Evolutionary conservation across 2,888 invertebrate species (phyloP).

Genomic region (Spisula subtruncata): DNA sequence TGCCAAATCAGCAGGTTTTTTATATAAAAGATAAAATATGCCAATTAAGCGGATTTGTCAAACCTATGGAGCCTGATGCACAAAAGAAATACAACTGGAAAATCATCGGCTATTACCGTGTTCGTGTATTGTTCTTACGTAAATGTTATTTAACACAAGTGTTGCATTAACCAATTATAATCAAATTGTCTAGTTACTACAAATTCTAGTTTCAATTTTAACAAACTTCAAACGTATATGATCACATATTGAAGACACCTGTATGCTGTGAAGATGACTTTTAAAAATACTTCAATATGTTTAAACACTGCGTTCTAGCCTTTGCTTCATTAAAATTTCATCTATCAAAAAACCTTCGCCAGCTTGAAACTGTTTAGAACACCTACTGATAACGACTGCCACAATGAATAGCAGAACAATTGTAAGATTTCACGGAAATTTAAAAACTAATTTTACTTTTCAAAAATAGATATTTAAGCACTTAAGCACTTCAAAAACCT

Average conservation of each 20-base stretch:
- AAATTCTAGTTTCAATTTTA: no score
- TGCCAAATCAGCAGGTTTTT: no score
- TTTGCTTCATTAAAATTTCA: not conserved
- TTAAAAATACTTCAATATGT: not conserved
- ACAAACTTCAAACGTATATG: no score
- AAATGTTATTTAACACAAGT: no score
- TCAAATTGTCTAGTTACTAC: no score
- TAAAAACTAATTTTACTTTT: not conserved
- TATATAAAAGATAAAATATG: no score
- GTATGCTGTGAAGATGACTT: not conserved
- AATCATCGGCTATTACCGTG: no score
- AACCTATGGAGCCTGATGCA: no score
- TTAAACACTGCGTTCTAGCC: not conserved
- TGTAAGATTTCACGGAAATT: not conserved
- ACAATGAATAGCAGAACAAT: not conserved
- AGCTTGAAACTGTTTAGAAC: constrained; percentile 12
- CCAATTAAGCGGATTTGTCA: no score
- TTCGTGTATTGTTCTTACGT: no score
- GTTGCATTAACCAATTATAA: no score
- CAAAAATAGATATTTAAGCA: constrained; percentile 1
- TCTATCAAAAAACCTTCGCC: not conserved
- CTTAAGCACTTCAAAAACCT: not conserved
- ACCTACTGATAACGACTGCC: not conserved
- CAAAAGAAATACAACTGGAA: no score
- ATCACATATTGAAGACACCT: not conserved